A percentile compares a stretch with the other conserved stretches of the same genome.
Evolutionary conservation across 2,888 invertebrate species (phyloP).

Genomic region (Diplazon laetatorius): DNA sequence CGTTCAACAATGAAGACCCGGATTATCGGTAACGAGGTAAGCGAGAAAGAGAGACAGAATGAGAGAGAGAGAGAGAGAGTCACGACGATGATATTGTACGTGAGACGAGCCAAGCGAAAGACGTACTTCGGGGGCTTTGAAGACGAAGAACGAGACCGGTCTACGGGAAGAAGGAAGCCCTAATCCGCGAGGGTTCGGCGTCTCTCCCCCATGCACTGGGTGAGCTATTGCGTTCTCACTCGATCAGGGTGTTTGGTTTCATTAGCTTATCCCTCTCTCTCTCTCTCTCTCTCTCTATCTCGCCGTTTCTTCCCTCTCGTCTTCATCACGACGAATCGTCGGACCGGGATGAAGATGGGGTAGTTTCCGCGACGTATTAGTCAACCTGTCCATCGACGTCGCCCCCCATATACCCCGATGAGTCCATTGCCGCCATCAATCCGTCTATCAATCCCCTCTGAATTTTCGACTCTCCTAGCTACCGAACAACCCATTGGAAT

Average conservation of each 20-base stretch:
- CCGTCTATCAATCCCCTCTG: slow-evolving; percentile 4
- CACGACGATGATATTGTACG: slow-evolving; percentile 2
- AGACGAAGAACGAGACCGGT: slow-evolving; percentile 52
- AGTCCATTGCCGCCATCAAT: slow-evolving; percentile 42
- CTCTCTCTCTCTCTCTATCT: slow-evolving; percentile 32
- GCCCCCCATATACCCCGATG: slow-evolving; percentile 59
- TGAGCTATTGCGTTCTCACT: slow-evolving; percentile 40
- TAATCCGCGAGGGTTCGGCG: slow-evolving; percentile 55
- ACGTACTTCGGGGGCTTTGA: slow-evolving; percentile 47
- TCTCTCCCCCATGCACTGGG: slow-evolving; percentile 7
- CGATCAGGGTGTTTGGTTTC: slow-evolving; percentile 62
- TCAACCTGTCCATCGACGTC: slow-evolving; percentile 72
- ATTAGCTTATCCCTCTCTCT: slow-evolving; percentile 55
- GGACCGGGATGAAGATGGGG: slow-evolving; percentile 31
- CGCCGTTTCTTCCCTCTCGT: not conserved
- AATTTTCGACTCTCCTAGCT: slow-evolving; percentile 1
- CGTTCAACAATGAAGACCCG: slow-evolving; percentile 36
- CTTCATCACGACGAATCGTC: slow-evolving; percentile 23
- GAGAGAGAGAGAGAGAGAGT: too few relatives aligned
- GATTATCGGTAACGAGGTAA: slow-evolving; percentile 50
- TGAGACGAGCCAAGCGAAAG: not conserved
- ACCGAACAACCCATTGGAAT: slow-evolving; percentile 61
- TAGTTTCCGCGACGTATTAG: slow-evolving; percentile 70
- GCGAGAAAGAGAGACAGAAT: too few relatives aligned
- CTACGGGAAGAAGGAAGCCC: slow-evolving; percentile 61